These are phyloP conservation scores for Branchinecta sandiegonensis DNA, from an alignment of 2,888 invertebrate genomes.

Conservation along the genomic window DNA sequence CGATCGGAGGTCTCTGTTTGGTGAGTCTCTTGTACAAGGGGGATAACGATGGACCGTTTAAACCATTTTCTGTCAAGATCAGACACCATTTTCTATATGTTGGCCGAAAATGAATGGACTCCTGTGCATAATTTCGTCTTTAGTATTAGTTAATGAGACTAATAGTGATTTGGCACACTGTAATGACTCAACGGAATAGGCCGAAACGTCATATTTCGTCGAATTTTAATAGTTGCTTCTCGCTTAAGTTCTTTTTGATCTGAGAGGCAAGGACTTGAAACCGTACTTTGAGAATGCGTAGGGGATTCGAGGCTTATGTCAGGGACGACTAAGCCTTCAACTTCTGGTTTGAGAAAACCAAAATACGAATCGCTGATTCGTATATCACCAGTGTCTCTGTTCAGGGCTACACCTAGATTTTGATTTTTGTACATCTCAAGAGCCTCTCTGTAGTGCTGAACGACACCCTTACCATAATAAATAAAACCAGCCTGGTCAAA, in stretches of 20 bases:
- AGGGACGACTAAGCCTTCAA: neutral
- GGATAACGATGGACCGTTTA: no score
- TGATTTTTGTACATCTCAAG: neutral
- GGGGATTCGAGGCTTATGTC: neutral
- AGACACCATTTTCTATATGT: no score
- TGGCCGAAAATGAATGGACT: no score
- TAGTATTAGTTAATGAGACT: no score
- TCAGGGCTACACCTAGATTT: neutral
- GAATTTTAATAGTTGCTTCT: neutral
- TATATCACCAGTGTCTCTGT: neutral
- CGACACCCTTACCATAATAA: neutral
- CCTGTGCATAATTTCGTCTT: no score
- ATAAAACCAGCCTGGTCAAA: neutral
- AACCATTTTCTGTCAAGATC: no score
- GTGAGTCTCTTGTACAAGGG: no score
- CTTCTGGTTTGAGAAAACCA: neutral
- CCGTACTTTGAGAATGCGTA: neutral
- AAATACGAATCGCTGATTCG: neutral
- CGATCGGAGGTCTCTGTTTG: no score
- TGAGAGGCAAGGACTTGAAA: neutral
- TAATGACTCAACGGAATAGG: no score
- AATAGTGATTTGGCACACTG: no score
- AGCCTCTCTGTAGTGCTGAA: neutral
- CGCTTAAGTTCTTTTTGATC: neutral
- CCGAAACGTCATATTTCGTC: neutral